Percentiles rank a stretch among this genome's conserved stretches.
These are phyloP conservation scores for Scelioninae gen. 2 DNA, from an alignment of 2,888 invertebrate species.

Conservation along the genomic window DNA sequence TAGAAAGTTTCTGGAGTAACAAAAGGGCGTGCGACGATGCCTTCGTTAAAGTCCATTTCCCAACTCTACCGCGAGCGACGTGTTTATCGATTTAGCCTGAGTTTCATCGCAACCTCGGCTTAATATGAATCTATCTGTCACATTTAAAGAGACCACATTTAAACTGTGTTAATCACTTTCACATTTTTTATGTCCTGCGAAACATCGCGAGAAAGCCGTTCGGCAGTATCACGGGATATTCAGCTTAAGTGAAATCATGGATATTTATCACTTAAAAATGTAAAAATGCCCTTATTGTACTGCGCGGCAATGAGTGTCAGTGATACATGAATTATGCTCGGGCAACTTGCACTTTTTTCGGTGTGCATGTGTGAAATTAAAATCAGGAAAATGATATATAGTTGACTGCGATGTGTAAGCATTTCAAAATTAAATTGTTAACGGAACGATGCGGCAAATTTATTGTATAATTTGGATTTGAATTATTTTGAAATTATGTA, in stretches of 20 bases:
- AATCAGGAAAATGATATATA: too few species aligned
- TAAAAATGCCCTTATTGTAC: neutral
- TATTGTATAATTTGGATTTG: too few species aligned
- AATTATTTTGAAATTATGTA: too few species aligned
- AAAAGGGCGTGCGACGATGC: slow-evolving; percentile 42
- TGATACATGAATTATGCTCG: neutral
- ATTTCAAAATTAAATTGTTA: too few species aligned
- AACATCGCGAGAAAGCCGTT: neutral
- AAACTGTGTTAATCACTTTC: slow-evolving; percentile 46
- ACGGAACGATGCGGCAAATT: too few species aligned
- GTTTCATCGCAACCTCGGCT: slow-evolving; percentile 52
- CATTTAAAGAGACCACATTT: slow-evolving; percentile 28
- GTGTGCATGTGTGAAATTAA: too few species aligned
- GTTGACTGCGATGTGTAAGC: too few species aligned
- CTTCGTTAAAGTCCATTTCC: slow-evolving; percentile 56
- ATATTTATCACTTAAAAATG: slow-evolving; percentile 13
- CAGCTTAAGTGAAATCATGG: neutral
- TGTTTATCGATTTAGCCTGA: slow-evolving; percentile 53
- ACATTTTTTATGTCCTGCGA: slow-evolving; percentile 18
- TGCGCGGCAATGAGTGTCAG: neutral
- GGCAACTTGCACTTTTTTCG: too few species aligned
- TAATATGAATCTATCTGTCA: slow-evolving; percentile 47
- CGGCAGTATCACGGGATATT: neutral
- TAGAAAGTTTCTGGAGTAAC: slow-evolving; percentile 41
- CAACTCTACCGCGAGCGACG: slow-evolving; percentile 21